Base-by-base conservation (phyloP, 37 sponge, comb jelly and placozoan genomes). In the Aplysina aerophoba region DNA sequence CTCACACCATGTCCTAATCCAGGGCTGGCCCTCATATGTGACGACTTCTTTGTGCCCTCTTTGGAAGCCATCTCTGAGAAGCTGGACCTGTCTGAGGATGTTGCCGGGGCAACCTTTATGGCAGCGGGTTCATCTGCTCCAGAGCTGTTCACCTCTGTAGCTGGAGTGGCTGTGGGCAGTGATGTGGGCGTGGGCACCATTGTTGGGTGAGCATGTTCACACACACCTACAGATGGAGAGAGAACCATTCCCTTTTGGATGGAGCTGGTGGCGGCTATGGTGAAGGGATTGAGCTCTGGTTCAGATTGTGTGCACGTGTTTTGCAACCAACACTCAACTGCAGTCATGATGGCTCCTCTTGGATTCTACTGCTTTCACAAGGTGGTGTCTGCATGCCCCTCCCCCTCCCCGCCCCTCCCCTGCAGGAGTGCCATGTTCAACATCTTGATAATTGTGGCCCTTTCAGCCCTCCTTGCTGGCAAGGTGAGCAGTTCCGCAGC, bases 61-160 rank as follows among this genome's bases (percentile, higher is more conserved):
- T 84, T 96, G 74, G 97, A 94, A 67, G 94, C 91, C 14, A 88
- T 96, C 27, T 94, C 93, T 68, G 88, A 96, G 71, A 81, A 85
- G 72, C 80, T 96, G 19, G 85, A 94, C 55, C 87, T 96, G 30
- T 95, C 94, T 41, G 94, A 96, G 57, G 97, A 96, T 82, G 97
- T 96, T 21, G 97, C 97, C 15, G 97, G 94, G 31, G 94, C 97
- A n/a, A 96, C 97, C 3, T 93, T 96, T 84, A 96, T 96, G 97
- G 97, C 97, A n/a, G 97, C 97, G 27, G 97, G 97, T 19, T 88
- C 89, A n/a, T 90, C 90, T 58, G 93, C 91, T 56, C 96, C 96
- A 2, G 96, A 95, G 65, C 86, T 95, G 34, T 95, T 95, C 85
- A 95, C 96, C 34, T 95, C 96, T 21, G 81, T 95, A 0, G 96